A percentile compares a stretch with the other conserved stretches of the same genome.
phyloP scores from a whole-genome alignment of 2,113 vertebrate species.

The Serilophus lunatus region DNA sequence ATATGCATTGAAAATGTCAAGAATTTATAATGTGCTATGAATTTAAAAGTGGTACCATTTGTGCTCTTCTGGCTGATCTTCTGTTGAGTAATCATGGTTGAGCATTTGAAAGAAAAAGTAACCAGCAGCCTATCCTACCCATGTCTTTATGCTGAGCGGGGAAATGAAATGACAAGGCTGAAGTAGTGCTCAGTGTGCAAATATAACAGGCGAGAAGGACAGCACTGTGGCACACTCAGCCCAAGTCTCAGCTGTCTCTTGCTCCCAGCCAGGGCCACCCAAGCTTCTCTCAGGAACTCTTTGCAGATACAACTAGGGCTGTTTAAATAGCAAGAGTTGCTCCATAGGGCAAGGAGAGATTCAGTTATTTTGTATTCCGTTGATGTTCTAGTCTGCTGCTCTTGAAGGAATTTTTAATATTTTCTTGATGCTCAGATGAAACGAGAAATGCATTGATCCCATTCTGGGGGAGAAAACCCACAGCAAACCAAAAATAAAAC shows the following conservation, averaged over 20 bases:
- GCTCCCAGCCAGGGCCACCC: background rate
- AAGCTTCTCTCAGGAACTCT: background rate
- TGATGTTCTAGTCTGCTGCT: background rate
- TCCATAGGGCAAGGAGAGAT: background rate
- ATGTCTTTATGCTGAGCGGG: background rate
- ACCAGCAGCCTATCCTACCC: background rate
- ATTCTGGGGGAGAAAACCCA: background rate
- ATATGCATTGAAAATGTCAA: background rate
- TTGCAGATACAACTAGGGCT: accelerated
- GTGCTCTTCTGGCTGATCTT: background rate
- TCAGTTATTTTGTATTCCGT: background rate
- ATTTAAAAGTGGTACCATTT: background rate
- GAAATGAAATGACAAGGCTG: background rate
- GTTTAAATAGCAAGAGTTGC: background rate
- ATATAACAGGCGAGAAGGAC: background rate
- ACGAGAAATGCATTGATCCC: background rate
- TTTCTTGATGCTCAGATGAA: background rate
- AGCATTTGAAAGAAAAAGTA: background rate
- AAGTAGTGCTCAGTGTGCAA: background rate
- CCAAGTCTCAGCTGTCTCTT: background rate
- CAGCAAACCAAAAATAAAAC: background rate
- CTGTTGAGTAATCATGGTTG: background rate
- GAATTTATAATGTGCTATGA: background rate
- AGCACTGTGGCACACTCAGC: background rate
- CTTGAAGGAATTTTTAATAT: background rate